Percentiles rank a stretch among this genome's conserved stretches.
Evolutionary conservation across 2,888 invertebrate genomes (phyloP).

Genomic region (Leptopterna dolabrata): DNA sequence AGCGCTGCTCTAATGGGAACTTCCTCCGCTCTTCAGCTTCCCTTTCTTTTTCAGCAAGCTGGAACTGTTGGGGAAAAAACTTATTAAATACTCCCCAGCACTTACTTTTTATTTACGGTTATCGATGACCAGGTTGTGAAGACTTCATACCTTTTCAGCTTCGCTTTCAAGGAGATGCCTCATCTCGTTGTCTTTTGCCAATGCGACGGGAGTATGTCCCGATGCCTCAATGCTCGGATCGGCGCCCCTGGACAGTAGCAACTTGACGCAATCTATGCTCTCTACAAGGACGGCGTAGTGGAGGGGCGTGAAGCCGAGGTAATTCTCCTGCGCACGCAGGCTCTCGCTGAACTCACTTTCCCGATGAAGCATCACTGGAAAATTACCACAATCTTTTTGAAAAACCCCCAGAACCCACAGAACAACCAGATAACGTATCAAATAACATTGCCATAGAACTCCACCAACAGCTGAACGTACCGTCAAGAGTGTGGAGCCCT

Average conservation of each 20-base stretch:
- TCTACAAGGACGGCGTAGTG: conserved; percentile 89
- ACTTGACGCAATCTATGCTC: conserved; percentile 73
- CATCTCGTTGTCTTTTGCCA: conserved; percentile 71
- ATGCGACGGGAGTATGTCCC: conserved; percentile 71
- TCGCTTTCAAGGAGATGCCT: conserved; percentile 73
- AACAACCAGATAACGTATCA: too few species aligned
- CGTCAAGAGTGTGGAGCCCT: conserved; percentile 80
- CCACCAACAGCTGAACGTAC: conserved; percentile 67
- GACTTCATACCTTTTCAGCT: conserved; percentile 40
- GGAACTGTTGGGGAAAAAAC: not conserved
- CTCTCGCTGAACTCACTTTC: conserved; percentile 85
- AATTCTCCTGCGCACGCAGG: conserved; percentile 73
- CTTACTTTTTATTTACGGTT: not conserved
- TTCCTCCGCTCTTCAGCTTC: conserved; percentile 83
- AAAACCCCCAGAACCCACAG: not conserved
- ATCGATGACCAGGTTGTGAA: too few species aligned
- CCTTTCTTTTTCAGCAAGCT: conserved; percentile 66
- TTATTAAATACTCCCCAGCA: not conserved
- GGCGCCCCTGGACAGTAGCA: conserved; percentile 79
- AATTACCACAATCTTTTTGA: not conserved
- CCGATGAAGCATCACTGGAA: conserved; percentile 72
- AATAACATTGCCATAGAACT: too few species aligned
- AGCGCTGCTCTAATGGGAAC: conserved; percentile 85
- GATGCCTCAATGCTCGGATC: conserved; percentile 79
- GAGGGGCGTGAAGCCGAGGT: conserved; percentile 86